Conservation (phyloP, 2,113 vertebrate species). For the Spea bombifrons region DNA sequence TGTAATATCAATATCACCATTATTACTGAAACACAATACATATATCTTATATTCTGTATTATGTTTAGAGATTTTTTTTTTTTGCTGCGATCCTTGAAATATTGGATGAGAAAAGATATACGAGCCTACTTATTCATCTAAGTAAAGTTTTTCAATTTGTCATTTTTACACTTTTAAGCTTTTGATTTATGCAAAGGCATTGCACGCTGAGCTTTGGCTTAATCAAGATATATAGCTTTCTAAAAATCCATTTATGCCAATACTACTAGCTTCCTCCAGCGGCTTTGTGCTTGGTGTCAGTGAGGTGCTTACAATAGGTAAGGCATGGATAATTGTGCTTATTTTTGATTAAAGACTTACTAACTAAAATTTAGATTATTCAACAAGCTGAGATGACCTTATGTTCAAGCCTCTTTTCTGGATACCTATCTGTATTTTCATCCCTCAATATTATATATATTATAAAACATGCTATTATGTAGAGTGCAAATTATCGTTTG, state of each 20-base stretch:
- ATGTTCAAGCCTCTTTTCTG: not conserved
- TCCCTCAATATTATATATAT: not conserved
- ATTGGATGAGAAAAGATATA: slow-evolving; percentile 4
- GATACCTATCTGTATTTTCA: not conserved
- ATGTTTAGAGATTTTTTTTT: not conserved
- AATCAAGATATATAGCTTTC: slow-evolving; percentile 37
- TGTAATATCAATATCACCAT: not conserved
- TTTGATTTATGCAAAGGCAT: slow-evolving; percentile 36
- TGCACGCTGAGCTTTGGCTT: slow-evolving; percentile 29
- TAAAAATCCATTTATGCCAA: slow-evolving; percentile 15
- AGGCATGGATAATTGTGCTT: slow-evolving; percentile 28
- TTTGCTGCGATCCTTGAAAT: not conserved
- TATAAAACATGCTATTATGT: not conserved
- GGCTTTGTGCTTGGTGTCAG: slow-evolving; percentile 13
- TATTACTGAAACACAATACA: not conserved
- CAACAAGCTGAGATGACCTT: not conserved
- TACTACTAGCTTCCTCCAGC: slow-evolving; percentile 3
- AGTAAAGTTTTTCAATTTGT: slow-evolving; percentile 23
- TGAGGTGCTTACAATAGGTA: slow-evolving; percentile 27
- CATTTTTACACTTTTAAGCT: slow-evolving; percentile 30
- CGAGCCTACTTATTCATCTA: not conserved
- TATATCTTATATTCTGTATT: not conserved
- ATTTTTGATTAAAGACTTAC: slow-evolving; percentile 20
- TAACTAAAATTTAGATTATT: slow-evolving; percentile 12
- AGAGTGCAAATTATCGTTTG: not conserved